A percentile compares a stretch with the other conserved stretches of the same genome.
Conservation (phyloP, 2,888 invertebrate species). For the Dimorphilus gyrociliatus region DNA sequence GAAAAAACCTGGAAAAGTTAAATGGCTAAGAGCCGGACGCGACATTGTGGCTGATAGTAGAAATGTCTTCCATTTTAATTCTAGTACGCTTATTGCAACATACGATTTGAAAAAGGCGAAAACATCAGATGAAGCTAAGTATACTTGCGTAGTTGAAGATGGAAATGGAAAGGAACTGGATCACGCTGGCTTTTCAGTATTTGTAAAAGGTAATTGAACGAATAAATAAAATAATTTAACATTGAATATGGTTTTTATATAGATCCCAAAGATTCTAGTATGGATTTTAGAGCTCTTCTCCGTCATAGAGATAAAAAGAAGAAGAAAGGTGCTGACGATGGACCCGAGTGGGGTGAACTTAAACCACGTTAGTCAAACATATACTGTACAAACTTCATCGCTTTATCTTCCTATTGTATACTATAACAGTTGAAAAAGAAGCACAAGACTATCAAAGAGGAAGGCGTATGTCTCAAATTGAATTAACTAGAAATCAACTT, state of each 20-base stretch:
- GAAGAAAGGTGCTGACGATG: slow-evolving; percentile 55
- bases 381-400: background rate
- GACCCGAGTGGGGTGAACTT: slow-evolving; percentile 79
- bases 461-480: slow-evolving; percentile 29
- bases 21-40: slow-evolving; percentile 71
- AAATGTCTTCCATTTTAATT: slow-evolving; percentile 35
- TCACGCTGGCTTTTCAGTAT: slow-evolving; percentile 82
- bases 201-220: slow-evolving; percentile 68
- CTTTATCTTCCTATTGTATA: background rate
- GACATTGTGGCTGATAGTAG: slow-evolving; percentile 87
- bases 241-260: slow-evolving; percentile 7
- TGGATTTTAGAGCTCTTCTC: slow-evolving; percentile 96
- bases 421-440: slow-evolving; percentile 8
- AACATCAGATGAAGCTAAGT: slow-evolving; percentile 90
- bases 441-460: slow-evolving; percentile 11
- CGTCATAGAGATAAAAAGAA: slow-evolving; percentile 23
- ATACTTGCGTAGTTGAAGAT: slow-evolving; percentile 78
- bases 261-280: slow-evolving; percentile 68
- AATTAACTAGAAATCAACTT: slow-evolving; percentile 22
- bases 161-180: slow-evolving; percentile 73
- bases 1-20: slow-evolving; percentile 56
- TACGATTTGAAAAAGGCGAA: slow-evolving; percentile 88
- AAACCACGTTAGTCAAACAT: slow-evolving; percentile 42
- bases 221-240: background rate
- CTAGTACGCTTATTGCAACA: slow-evolving; percentile 29